These are phyloP conservation scores for Tenebrosternarchus preto DNA, from an alignment of 2,113 vertebrate genomes.

Conservation along the genomic window DNA sequence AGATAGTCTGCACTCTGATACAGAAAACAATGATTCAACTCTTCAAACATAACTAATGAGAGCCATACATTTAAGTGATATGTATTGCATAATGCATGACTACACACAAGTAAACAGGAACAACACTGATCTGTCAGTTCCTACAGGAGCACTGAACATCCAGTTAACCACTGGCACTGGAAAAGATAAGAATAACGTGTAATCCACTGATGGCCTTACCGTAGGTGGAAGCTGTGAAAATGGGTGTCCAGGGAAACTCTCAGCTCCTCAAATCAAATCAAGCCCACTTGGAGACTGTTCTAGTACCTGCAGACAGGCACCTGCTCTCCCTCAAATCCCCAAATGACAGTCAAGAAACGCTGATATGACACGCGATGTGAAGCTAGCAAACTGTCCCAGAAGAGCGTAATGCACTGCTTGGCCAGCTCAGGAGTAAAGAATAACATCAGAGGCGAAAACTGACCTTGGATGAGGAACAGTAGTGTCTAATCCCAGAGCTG, in stretches of 20 bases:
- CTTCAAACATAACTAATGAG: background rate
- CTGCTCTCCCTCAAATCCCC: conserved; percentile 14
- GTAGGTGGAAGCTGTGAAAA: background rate
- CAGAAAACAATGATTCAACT: background rate
- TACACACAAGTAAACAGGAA: too few relatives aligned
- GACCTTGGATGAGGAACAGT: background rate
- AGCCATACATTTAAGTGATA: background rate
- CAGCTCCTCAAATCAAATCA: background rate
- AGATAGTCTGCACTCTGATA: too few relatives aligned
- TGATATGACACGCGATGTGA: background rate
- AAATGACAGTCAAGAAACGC: background rate
- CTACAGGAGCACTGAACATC: background rate
- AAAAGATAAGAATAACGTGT: background rate
- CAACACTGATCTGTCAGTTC: background rate
- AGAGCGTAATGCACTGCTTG: background rate
- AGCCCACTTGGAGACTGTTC: background rate
- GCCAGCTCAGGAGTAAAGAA: background rate
- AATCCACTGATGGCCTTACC: background rate
- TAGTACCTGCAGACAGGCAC: conserved; percentile 37
- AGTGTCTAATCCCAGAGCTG: background rate
- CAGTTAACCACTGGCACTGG: background rate
- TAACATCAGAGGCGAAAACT: background rate
- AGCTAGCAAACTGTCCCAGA: background rate
- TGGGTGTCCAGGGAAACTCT: background rate
- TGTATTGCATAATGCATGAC: too few relatives aligned